Percentiles rank a stretch among this genome's conserved stretches.
Evolutionary conservation across 2,113 vertebrate species (phyloP).

Genomic region (Perccottus glenii): DNA sequence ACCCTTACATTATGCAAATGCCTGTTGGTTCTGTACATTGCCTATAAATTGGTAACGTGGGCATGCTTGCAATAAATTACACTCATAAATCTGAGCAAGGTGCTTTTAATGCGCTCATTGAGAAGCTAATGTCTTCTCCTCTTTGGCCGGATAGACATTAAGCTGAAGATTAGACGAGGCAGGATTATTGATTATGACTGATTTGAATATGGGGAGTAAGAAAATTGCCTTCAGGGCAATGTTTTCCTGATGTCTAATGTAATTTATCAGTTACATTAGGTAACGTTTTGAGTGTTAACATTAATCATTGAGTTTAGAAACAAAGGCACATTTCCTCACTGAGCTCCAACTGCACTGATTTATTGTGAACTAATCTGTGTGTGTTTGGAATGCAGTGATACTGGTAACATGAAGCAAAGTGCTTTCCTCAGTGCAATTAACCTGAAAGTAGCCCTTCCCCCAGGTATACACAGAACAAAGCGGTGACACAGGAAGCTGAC

Average conservation of each 20-base stretch:
- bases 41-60: constrained; percentile 51
- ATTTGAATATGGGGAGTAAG: constrained; percentile 7
- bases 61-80: constrained; percentile 48
- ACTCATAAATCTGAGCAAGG: constrained; percentile 62
- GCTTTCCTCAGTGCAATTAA: constrained; percentile 31
- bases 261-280: neutral
- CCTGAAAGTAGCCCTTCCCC: constrained; percentile 40
- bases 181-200: constrained; percentile 42
- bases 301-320: constrained; percentile 2
- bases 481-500: constrained; percentile 30
- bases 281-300: neutral
- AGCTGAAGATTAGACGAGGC: constrained; percentile 18
- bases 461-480: constrained; percentile 31
- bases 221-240: neutral
- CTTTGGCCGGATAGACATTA: constrained; percentile 20
- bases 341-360: neutral
- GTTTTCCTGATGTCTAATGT: neutral
- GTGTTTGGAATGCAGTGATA: neutral
- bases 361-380: neutral
- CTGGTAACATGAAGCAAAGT: constrained; percentile 11
- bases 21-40: constrained; percentile 35
- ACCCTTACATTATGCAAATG: constrained; percentile 55
- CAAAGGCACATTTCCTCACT: neutral
- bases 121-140: constrained; percentile 46
- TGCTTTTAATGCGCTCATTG: constrained; percentile 48